phyloP scores from a whole-genome alignment of 2,113 vertebrate genomes.

The Paedocypris sp. region DNA sequence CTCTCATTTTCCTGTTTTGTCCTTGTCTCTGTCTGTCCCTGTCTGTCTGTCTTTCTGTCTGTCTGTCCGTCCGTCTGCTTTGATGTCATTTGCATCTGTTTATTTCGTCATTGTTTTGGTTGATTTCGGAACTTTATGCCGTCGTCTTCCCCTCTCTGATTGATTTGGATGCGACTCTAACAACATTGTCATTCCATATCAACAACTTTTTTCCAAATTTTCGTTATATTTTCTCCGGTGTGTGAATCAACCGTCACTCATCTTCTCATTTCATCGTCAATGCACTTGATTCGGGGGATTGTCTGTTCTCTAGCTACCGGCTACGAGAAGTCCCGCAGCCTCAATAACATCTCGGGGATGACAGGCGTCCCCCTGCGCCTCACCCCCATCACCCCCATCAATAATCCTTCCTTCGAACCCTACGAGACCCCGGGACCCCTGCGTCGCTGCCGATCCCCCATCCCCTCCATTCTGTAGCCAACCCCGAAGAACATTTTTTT shows the following conservation, averaged over 20 bases:
- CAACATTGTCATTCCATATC: background rate
- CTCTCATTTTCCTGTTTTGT: conserved; percentile 47
- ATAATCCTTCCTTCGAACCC: conserved; percentile 58
- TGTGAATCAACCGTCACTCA: too few species aligned
- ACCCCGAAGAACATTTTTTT: background rate
- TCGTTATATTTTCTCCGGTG: background rate
- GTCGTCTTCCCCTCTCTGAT: conserved; percentile 31
- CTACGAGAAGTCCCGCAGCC: conserved; percentile 88
- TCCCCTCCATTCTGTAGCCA: conserved; percentile 81
- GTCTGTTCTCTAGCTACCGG: conserved; percentile 50
- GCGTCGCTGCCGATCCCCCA: conserved; percentile 75
- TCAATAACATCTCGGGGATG: conserved; percentile 87
- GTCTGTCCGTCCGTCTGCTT: conserved; percentile 41
- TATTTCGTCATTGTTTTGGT: conserved; percentile 33
- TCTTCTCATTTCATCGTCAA: too few species aligned
- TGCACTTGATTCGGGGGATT: too few species aligned
- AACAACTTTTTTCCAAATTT: too few species aligned
- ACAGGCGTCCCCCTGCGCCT: conserved; percentile 71
- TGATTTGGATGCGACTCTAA: conserved; percentile 41
- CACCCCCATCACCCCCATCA: conserved; percentile 66
- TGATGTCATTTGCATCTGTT: conserved; percentile 17
- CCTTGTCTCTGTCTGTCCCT: conserved; percentile 52
- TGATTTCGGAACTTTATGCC: background rate
- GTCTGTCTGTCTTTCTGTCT: conserved; percentile 51
- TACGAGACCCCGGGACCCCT: conserved; percentile 70